Evolutionary conservation across 2,113 vertebrate species (phyloP).

Genomic region (Chascanopsetta lugubris): DNA sequence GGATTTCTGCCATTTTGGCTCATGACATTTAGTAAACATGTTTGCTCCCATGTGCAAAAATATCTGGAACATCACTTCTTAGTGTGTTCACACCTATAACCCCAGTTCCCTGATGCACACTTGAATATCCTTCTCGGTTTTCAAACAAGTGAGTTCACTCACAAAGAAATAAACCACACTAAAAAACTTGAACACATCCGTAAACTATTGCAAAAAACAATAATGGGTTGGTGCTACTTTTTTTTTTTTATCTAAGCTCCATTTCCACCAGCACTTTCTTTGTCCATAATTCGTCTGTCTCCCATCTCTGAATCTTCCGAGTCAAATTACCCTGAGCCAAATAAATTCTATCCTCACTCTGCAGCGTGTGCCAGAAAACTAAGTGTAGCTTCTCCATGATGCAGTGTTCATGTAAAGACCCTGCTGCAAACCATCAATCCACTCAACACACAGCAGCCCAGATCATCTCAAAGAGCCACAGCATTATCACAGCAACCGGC

Average conservation of each 20-base stretch:
- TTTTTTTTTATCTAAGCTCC: slow-evolving; percentile 7
- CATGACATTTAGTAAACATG: slow-evolving; percentile 32
- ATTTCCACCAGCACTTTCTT: neutral
- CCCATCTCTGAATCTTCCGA: neutral
- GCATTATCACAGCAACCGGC: slow-evolving; percentile 20
- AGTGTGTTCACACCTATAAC: no score
- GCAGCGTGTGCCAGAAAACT: slow-evolving; percentile 11
- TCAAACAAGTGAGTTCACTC: no score
- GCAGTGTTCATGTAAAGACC: slow-evolving; percentile 15
- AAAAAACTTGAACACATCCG: no score
- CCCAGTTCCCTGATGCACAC: no score
- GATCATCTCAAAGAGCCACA: slow-evolving; percentile 19
- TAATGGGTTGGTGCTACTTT: slow-evolving; percentile 1
- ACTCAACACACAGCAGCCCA: slow-evolving; percentile 8
- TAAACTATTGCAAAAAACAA: slow-evolving; percentile 17
- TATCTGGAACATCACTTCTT: slow-evolving; percentile 29
- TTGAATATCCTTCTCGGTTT: no score
- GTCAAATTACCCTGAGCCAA: slow-evolving; percentile 28
- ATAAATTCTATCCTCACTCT: slow-evolving; percentile 31
- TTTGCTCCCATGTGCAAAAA: slow-evolving; percentile 3
- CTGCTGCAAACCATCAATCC: slow-evolving; percentile 34
- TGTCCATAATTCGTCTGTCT: neutral
- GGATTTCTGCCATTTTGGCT: slow-evolving; percentile 27
- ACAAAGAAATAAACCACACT: no score
- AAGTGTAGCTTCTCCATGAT: slow-evolving; percentile 14